These are phyloP conservation scores for Melieria picta DNA, from an alignment of 2,888 invertebrate genomes.

Conservation along the genomic window DNA sequence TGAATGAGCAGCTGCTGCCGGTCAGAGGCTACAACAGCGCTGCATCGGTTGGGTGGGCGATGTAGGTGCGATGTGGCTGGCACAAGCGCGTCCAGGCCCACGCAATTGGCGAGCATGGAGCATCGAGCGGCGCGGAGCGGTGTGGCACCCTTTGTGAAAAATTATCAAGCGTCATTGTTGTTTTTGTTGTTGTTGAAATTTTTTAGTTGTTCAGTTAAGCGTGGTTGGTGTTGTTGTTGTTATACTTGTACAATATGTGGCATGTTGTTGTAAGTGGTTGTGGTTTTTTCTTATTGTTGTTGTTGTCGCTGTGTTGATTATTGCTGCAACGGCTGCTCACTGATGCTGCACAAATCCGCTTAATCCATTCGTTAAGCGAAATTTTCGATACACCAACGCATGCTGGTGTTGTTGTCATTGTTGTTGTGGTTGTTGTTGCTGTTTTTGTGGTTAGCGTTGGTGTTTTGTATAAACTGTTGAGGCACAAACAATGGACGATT, in stretches of 20 bases:
- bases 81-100: too few relatives aligned
- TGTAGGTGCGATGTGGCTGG: too few relatives aligned
- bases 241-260: not conserved
- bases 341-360: slow-evolving; percentile 27
- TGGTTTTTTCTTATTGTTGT: slow-evolving; percentile 3
- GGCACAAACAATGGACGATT: slow-evolving; percentile 16
- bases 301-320: not conserved
- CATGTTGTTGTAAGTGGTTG: not conserved
- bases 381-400: slow-evolving; percentile 1
- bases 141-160: too few relatives aligned
- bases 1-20: too few relatives aligned
- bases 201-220: too few relatives aligned
- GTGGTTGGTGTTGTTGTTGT: too few relatives aligned
- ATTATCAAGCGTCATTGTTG: too few relatives aligned
- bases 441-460: not conserved
- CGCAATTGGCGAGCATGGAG: too few relatives aligned
- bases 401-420: slow-evolving; percentile 15
- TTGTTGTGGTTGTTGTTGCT: slow-evolving; percentile 7
- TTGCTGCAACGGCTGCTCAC: not conserved
- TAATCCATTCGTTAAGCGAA: slow-evolving; percentile 25
- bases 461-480: not conserved
- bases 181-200: too few relatives aligned
- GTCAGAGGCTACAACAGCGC: too few relatives aligned
- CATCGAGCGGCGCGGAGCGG: too few relatives aligned
- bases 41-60: too few relatives aligned